Evolutionary conservation across 2,113 vertebrate genomes (phyloP).

Genomic region (Emydura subglobosa): DNA sequence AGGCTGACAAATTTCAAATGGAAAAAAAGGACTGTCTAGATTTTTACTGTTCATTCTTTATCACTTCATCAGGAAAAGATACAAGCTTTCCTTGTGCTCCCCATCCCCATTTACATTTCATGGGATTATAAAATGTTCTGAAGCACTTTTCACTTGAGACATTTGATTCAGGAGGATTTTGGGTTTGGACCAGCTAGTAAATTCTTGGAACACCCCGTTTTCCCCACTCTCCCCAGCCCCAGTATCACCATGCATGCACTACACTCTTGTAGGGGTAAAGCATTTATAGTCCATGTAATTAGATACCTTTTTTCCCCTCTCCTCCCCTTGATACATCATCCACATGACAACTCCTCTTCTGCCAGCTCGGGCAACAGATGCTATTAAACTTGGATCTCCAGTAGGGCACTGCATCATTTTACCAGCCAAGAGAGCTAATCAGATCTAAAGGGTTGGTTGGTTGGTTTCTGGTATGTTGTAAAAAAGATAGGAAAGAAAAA

Average conservation of each 20-base stretch:
- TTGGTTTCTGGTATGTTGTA: background rate
- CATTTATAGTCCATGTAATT: background rate
- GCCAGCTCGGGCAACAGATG: fast-evolving
- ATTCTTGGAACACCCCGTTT: background rate
- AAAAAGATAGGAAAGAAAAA: background rate
- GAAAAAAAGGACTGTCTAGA: background rate
- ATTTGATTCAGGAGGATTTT: background rate
- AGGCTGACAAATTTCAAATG: background rate
- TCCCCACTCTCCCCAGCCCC: background rate
- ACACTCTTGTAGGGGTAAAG: too few species aligned
- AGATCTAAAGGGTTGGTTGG: background rate
- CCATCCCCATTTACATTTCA: background rate
- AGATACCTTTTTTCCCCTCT: background rate
- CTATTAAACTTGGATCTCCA: background rate
- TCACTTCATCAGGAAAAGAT: background rate
- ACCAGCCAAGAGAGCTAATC: background rate
- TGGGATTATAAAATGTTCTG: background rate
- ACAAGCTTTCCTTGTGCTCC: background rate
- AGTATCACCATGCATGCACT: background rate
- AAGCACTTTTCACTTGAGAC: background rate
- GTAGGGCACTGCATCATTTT: background rate
- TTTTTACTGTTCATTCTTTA: background rate
- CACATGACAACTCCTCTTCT: background rate
- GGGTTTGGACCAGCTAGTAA: background rate
- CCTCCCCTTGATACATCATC: background rate